Percentiles rank a stretch among this genome's conserved stretches.
phyloP scores from a whole-genome alignment of 1,140 invertebrate genomes.

The Cyrtorhinus lividipennis region DNA sequence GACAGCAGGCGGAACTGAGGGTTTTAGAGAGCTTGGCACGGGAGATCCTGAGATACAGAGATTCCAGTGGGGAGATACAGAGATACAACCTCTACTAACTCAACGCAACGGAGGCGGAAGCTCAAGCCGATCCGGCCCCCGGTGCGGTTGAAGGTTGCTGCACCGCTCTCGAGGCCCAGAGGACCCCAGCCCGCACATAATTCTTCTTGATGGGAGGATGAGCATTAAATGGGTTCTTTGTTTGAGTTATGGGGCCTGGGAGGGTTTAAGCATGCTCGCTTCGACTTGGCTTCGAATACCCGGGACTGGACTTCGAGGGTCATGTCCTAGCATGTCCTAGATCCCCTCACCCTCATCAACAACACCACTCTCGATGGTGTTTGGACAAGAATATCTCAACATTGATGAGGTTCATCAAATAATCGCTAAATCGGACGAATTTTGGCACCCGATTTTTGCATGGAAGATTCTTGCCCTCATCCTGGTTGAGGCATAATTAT shows the following conservation, averaged over 20 bases:
- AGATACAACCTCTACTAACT: background rate
- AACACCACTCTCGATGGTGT: too few species aligned
- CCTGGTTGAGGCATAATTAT: too few species aligned
- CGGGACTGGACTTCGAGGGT: too few species aligned
- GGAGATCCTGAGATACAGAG: background rate
- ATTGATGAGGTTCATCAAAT: too few species aligned
- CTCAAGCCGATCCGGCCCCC: background rate
- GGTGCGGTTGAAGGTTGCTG: background rate
- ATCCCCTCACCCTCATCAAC: too few species aligned
- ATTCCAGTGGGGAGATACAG: too few species aligned
- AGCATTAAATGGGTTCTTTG: background rate
- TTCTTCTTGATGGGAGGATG: background rate
- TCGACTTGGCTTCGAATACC: background rate
- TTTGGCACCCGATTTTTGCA: too few species aligned
- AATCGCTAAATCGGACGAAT: too few species aligned
- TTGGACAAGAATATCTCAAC: too few species aligned
- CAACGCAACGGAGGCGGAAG: background rate
- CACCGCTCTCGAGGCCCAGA: background rate
- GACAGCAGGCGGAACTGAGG: background rate
- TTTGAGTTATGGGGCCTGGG: background rate
- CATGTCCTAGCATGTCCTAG: too few species aligned
- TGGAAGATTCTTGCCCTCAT: too few species aligned
- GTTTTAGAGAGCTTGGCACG: background rate
- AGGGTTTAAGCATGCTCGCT: background rate
- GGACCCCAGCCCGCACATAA: background rate